Percentiles rank a stretch among this genome's conserved stretches.
Conservation (phyloP, 2,888 invertebrate species). For the Protonemura montana region DNA sequence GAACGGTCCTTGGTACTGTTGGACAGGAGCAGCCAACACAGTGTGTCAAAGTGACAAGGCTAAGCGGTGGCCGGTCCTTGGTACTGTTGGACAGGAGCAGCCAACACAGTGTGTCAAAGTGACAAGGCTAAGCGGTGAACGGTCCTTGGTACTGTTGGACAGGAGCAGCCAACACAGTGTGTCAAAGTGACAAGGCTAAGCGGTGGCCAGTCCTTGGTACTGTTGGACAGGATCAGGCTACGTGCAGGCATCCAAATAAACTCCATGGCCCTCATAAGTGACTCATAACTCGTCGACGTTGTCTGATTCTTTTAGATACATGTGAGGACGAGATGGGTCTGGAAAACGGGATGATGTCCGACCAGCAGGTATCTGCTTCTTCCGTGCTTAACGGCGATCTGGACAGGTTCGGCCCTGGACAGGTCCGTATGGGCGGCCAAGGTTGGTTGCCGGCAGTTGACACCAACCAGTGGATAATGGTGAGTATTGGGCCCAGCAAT, state of each 20-base stretch:
- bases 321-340: constrained; percentile 81
- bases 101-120: neutral
- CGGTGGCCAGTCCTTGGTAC: no score
- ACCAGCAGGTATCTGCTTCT: constrained; percentile 73
- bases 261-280: no score
- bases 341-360: constrained; percentile 66
- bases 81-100: constrained; percentile 24
- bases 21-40: no score
- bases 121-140: no score
- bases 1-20: no score
- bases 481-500: constrained; percentile 56
- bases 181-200: no score
- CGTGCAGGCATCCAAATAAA: no score
- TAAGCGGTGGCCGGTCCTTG: no score
- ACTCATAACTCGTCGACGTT: no score
- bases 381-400: constrained; percentile 59
- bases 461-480: constrained; percentile 74
- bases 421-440: constrained; percentile 60
- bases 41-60: no score
- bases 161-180: neutral
- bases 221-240: no score
- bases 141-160: neutral
- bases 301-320: constrained; percentile 54
- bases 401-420: constrained; percentile 52
- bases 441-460: constrained; percentile 75